Percentiles rank a stretch among this genome's conserved stretches.
Evolutionary conservation across 2,888 invertebrate genomes (phyloP).

Genomic region (Venustoraphidia nigricollis): DNA sequence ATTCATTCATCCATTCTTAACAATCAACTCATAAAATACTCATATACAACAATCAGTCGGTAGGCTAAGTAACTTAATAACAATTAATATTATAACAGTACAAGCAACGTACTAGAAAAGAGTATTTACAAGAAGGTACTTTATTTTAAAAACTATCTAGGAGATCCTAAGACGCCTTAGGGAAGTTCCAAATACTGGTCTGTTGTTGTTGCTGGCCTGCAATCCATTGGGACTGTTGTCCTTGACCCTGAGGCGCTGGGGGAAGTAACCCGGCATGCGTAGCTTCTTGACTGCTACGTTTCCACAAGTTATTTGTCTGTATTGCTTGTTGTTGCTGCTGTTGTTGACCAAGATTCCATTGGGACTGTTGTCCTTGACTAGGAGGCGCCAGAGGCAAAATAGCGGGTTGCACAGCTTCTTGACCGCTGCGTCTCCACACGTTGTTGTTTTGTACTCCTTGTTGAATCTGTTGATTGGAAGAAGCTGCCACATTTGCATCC

Average conservation of each 20-base stretch:
- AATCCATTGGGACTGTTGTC: slow-evolving; percentile 2
- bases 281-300: slow-evolving; percentile 9
- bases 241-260: slow-evolving; percentile 11
- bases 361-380: slow-evolving; percentile 5
- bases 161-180: not conserved
- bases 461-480: slow-evolving; percentile 2
- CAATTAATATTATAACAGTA: too few relatives aligned
- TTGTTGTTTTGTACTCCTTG: slow-evolving; percentile 4
- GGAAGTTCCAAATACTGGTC: slow-evolving; percentile 6
- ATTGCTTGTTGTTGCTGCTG: slow-evolving; percentile 1
- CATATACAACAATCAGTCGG: too few relatives aligned
- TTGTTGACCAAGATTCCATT: not conserved
- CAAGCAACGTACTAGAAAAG: too few relatives aligned
- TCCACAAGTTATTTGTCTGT: slow-evolving; percentile 6
- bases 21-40: too few relatives aligned
- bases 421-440: slow-evolving; percentile 8
- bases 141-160: not conserved
- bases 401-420: slow-evolving; percentile 5
- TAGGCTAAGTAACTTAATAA: too few relatives aligned
- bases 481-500: slow-evolving; percentile 28
- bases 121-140: not conserved
- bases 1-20: too few relatives aligned
- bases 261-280: slow-evolving; percentile 16
- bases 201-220: not conserved
- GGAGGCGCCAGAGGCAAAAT: slow-evolving; percentile 9